A percentile compares a stretch with the other conserved stretches of the same genome.
Evolutionary conservation across 2,797 vertebrate genomes (phyloP).

Genomic region (Enteromius unitaeniatus): DNA sequence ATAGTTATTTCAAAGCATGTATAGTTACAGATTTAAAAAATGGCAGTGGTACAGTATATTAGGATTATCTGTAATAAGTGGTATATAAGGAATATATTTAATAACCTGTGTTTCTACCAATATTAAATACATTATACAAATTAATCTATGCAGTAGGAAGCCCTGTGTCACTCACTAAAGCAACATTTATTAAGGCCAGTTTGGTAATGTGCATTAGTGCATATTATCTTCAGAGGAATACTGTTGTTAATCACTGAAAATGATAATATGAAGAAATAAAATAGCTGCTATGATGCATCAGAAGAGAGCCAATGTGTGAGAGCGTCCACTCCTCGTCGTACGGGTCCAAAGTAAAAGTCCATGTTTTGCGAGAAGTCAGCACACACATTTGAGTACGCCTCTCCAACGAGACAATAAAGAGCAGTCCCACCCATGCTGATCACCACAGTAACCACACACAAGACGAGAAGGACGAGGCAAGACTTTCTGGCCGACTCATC

Average conservation of each 20-base stretch:
- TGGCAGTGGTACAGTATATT: neutral
- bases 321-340: conserved; percentile 80
- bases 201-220: conserved; percentile 34
- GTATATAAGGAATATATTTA: neutral
- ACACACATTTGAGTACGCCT: conserved; percentile 89
- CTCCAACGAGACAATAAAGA: conserved; percentile 90
- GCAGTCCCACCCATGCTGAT: conserved; percentile 93
- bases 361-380: conserved; percentile 89
- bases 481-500: conserved; percentile 90
- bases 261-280: neutral
- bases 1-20: neutral
- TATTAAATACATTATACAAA: neutral
- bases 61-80: neutral
- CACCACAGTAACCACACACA: conserved; percentile 92
- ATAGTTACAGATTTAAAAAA: neutral
- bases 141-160: conserved; percentile 11
- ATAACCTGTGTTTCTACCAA: neutral
- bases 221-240: conserved; percentile 15
- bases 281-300: conserved; percentile 71
- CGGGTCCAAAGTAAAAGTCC: conserved; percentile 87
- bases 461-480: conserved; percentile 88
- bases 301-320: conserved; percentile 84
- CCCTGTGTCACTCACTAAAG: conserved; percentile 9
- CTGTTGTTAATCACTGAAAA: conserved; percentile 13
- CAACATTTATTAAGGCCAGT: conserved; percentile 30